These are phyloP conservation scores for Atta texana DNA, from an alignment of 1,140 invertebrate species.

Conservation along the genomic window DNA sequence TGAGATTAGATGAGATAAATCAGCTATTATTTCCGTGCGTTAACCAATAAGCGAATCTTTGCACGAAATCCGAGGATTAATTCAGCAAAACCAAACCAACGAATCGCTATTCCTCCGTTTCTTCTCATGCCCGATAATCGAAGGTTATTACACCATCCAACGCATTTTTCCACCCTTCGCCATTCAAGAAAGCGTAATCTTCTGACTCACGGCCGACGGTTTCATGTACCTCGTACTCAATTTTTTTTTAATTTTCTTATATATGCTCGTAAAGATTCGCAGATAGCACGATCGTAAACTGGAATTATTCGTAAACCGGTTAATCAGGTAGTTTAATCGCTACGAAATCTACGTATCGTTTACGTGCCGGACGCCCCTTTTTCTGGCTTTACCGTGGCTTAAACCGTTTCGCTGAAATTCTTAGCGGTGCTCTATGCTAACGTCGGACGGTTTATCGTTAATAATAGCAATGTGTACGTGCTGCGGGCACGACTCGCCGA, in stretches of 20 bases:
- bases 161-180: conserved; percentile 48
- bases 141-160: conserved; percentile 62
- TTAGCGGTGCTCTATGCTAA: conserved; percentile 52
- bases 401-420: conserved; percentile 58
- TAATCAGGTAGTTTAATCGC: conserved; percentile 63
- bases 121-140: conserved; percentile 64
- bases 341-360: conserved; percentile 32
- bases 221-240: neutral
- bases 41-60: conserved; percentile 50
- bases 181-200: conserved; percentile 59
- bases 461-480: conserved; percentile 58
- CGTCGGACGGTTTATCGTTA: conserved; percentile 56
- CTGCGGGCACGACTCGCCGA: conserved; percentile 27
- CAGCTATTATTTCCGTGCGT: conserved; percentile 1
- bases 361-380: conserved; percentile 47
- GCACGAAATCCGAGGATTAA: conserved; percentile 61
- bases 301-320: conserved; percentile 61
- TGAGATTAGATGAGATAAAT: neutral
- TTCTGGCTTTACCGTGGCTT: conserved; percentile 60
- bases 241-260: conserved; percentile 28
- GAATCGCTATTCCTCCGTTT: conserved; percentile 63
- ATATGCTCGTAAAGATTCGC: conserved; percentile 56
- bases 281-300: conserved; percentile 40
- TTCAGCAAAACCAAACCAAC: conserved; percentile 63
- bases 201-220: conserved; percentile 15